These are phyloP conservation scores for Rhagonycha fulva DNA, from an alignment of 2,888 invertebrate genomes.

Conservation along the genomic window DNA sequence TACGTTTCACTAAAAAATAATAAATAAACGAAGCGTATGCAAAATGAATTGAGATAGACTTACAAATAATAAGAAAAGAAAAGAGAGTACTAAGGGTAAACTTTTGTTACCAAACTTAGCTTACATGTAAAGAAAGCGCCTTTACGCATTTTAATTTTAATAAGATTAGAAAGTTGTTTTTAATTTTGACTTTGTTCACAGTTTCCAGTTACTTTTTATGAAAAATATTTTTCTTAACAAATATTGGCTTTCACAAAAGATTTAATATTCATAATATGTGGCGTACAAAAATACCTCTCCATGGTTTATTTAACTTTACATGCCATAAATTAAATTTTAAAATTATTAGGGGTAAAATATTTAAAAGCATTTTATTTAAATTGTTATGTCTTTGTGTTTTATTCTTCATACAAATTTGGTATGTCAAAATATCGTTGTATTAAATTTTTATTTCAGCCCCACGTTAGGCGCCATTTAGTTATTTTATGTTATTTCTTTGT, in stretches of 20 bases:
- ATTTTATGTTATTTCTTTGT: too few species aligned
- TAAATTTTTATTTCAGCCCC: too few species aligned
- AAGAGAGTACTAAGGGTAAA: constrained; percentile 13
- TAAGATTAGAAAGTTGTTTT: constrained; percentile 24
- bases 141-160: constrained; percentile 23
- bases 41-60: constrained; percentile 15
- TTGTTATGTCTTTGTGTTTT: too few species aligned
- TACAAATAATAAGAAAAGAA: constrained; percentile 19
- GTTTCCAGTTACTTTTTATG: constrained; percentile 15
- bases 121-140: constrained; percentile 22
- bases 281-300: too few species aligned
- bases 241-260: neutral
- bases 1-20: constrained; percentile 21
- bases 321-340: neutral
- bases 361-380: neutral
- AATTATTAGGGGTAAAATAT: neutral
- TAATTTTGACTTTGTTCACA: constrained; percentile 24
- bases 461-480: too few species aligned
- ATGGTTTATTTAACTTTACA: neutral
- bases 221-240: constrained; percentile 3
- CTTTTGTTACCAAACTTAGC: constrained; percentile 18
- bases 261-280: neutral
- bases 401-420: too few species aligned
- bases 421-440: too few species aligned
- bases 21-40: constrained; percentile 13